Base-by-base conservation (phyloP, 2,888 invertebrate genomes). In the Teinopalpus imperialis region DNA sequence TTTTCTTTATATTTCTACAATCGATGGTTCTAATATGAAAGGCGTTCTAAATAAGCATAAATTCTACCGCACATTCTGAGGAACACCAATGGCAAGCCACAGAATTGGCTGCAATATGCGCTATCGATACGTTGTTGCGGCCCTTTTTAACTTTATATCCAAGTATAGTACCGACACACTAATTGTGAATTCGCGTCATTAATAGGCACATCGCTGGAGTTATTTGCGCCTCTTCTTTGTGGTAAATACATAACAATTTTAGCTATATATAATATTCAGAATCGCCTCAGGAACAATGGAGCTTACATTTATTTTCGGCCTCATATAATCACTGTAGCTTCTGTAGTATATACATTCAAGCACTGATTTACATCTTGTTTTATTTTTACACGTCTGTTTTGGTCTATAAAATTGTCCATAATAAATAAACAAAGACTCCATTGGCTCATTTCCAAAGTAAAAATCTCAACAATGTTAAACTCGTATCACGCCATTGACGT, bases 371-470 rank as follows among this genome's bases (percentile, higher is more conserved):
- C 60, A 52, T 58, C 45, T 49, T 56, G 60, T 63, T 68, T 71
- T 71, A 74, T 73, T 73, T 75, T 74, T 66, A 62, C 63, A 62
- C 69, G 63, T 62, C 57, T 45, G 59, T 66, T 56, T 63, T 48
- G 60, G 62, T 70, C 64, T 63, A 75, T 77, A 75, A 78, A 77
- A 74, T 63, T 67, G 72, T 73, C 59, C 65, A 74, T 73, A 72
- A 67, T 66, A 76, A 78, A 77, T 70, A 77, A 78, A 77, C 73
- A 67, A 48, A 54, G 44, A 49, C 47, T 51, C 53, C 41, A 65
- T 64, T 79, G 80, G 78, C 76, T 51, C 49, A 50, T 47, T 50
- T 71, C 77, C 80, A 80, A 72, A 47, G 53, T 52, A 59, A 70
- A 69, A 70, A 59, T 58, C 56, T 54, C 50, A 45, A 53, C 50